phyloP scores from a whole-genome alignment of 2,113 vertebrate genomes.

The Sebastes schlegelii region DNA sequence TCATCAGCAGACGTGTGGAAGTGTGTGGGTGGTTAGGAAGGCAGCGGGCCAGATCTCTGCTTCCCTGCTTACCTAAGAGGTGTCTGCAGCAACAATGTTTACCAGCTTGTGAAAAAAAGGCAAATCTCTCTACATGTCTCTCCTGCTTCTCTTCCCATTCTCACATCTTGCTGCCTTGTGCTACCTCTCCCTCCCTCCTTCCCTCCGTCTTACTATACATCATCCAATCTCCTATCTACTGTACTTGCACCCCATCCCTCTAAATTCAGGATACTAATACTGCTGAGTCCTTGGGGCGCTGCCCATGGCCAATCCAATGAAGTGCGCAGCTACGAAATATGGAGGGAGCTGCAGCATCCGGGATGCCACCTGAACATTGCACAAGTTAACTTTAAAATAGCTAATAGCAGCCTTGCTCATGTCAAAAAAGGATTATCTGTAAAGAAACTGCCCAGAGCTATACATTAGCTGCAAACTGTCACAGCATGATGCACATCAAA shows the following conservation, averaged over 20 bases:
- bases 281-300: neutral
- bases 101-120: slow-evolving; percentile 27
- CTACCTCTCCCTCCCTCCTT: neutral
- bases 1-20: slow-evolving; percentile 15
- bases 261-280: slow-evolving; percentile 32
- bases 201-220: neutral
- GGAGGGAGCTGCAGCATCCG: neutral
- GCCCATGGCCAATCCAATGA: slow-evolving; percentile 22
- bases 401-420: slow-evolving; percentile 25
- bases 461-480: slow-evolving; percentile 26
- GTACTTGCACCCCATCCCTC: neutral
- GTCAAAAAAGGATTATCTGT: slow-evolving; percentile 16
- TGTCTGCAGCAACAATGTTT: slow-evolving; percentile 47
- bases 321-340: slow-evolving; percentile 10
- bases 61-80: slow-evolving; percentile 20
- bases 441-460: slow-evolving; percentile 23
- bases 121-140: slow-evolving; percentile 1
- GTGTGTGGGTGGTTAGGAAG: slow-evolving; percentile 12
- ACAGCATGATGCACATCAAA: slow-evolving; percentile 35
- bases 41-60: slow-evolving; percentile 4
- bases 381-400: slow-evolving; percentile 21
- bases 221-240: slow-evolving; percentile 8
- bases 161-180: neutral
- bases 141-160: slow-evolving; percentile 15
- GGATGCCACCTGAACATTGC: slow-evolving; percentile 6